Percentiles rank a stretch among this genome's conserved stretches.
Conservation (phyloP, 2,797 vertebrate species). For the Notolepis coatsorum region DNA sequence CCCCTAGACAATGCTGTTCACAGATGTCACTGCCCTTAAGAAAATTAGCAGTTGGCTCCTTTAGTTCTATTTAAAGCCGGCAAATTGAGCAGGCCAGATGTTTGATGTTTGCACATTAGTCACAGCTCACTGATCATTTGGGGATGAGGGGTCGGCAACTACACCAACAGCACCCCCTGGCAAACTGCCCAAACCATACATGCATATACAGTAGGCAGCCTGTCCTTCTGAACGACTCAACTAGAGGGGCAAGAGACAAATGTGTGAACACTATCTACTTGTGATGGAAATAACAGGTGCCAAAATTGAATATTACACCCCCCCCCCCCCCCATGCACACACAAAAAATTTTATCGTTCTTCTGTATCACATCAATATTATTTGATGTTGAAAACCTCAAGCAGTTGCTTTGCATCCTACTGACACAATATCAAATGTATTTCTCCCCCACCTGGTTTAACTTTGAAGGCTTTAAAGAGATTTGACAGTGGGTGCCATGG, state of each 20-base stretch:
- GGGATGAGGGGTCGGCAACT: background rate
- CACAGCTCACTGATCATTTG: slow-evolving; percentile 52
- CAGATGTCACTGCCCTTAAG: background rate
- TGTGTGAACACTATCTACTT: background rate
- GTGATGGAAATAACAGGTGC: background rate
- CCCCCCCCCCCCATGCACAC: no score
- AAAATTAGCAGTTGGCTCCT: background rate
- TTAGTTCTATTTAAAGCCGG: slow-evolving; percentile 52
- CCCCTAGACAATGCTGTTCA: no score
- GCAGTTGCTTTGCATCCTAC: background rate
- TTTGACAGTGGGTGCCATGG: background rate
- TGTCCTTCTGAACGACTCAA: no score
- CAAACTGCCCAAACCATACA: slow-evolving; percentile 3
- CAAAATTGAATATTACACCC: background rate
- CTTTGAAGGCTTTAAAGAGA: slow-evolving; percentile 5
- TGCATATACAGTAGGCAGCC: no score
- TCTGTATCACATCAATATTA: background rate
- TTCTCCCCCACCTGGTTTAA: background rate
- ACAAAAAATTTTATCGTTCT: no score
- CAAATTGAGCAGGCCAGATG: slow-evolving; percentile 65
- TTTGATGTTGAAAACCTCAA: background rate
- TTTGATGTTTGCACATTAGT: slow-evolving; percentile 72
- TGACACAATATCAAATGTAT: background rate
- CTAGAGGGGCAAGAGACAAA: no score
- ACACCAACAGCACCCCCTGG: background rate